Percentiles rank a stretch among this genome's conserved stretches.
Conservation (phyloP, 1,140 invertebrate genomes). For the Musca vetustissima region DNA sequence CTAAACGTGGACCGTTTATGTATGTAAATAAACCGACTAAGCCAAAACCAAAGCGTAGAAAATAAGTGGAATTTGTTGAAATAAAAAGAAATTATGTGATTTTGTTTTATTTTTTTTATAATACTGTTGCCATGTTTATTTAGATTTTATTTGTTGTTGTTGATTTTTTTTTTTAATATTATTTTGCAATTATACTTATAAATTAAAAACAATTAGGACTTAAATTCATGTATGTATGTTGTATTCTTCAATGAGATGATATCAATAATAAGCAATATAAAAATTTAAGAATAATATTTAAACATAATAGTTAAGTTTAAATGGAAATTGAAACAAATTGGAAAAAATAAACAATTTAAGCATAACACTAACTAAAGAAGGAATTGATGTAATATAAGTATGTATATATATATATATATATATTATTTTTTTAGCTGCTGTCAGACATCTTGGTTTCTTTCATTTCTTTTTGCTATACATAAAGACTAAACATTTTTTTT, state of each 20-base stretch:
- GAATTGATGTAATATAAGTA: too few relatives aligned
- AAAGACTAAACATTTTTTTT: not conserved
- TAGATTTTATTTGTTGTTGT: constrained; percentile 34
- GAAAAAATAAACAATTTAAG: constrained; percentile 3
- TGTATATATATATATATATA: too few relatives aligned
- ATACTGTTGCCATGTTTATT: constrained; percentile 40
- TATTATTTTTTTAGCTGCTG: too few relatives aligned
- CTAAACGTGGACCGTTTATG: too few relatives aligned
- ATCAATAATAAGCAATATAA: constrained; percentile 29
- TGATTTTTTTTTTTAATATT: too few relatives aligned
- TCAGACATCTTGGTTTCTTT: not conserved
- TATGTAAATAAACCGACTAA: too few relatives aligned
- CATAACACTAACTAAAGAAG: constrained; percentile 9
- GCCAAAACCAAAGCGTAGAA: too few relatives aligned
- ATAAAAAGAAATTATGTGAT: constrained; percentile 13
- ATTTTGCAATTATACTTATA: constrained; percentile 5
- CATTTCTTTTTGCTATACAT: not conserved
- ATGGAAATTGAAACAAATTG: not conserved
- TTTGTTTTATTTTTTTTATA: constrained; percentile 28
- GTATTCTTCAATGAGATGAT: constrained; percentile 36
- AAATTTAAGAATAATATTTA: constrained; percentile 52
- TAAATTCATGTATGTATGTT: constrained; percentile 34
- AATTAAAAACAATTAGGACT: constrained; percentile 24
- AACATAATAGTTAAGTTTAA: constrained; percentile 11
- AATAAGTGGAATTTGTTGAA: constrained; percentile 31